phyloP scores from a whole-genome alignment of 2,113 vertebrate genomes.

The Ursus arctos region DNA sequence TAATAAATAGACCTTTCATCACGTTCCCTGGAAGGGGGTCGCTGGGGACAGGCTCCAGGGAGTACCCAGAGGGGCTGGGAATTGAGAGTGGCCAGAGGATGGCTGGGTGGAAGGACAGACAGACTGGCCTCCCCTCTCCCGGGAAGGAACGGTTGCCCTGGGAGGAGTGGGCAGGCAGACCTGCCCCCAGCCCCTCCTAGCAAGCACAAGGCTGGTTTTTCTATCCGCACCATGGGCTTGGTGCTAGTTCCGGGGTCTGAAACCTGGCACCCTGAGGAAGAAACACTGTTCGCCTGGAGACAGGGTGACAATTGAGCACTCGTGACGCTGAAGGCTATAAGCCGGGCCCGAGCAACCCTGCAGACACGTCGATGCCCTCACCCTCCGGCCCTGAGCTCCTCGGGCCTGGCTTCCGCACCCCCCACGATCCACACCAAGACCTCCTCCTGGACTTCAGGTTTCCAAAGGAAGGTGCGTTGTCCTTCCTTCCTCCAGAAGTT shows the following conservation, averaged over 20 bases:
- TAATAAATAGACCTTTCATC: slow-evolving; percentile 97
- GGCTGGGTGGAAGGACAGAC: slow-evolving; percentile 66
- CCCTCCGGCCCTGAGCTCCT: neutral
- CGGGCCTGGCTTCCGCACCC: neutral
- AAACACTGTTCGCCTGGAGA: neutral
- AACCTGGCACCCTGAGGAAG: neutral
- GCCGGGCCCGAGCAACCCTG: neutral
- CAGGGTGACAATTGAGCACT: neutral
- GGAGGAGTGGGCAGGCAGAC: neutral
- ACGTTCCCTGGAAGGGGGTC: slow-evolving; percentile 87
- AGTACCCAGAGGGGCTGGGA: slow-evolving; percentile 81
- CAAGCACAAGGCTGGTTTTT: neutral
- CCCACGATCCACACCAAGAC: fast-evolving
- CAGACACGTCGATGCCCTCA: fast-evolving
- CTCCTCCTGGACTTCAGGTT: neutral
- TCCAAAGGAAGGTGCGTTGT: neutral
- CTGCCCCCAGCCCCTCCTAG: neutral
- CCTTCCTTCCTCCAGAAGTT: neutral
- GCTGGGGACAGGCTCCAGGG: slow-evolving; percentile 85
- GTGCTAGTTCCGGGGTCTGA: neutral
- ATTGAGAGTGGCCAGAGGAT: slow-evolving; percentile 55
- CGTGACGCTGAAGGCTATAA: neutral
- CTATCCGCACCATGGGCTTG: neutral
- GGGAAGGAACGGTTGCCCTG: slow-evolving; percentile 58
- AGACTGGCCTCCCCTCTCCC: slow-evolving; percentile 54